Conservation (phyloP, 2,797 vertebrate genomes). For the Rhynchonycteris naso region DNA sequence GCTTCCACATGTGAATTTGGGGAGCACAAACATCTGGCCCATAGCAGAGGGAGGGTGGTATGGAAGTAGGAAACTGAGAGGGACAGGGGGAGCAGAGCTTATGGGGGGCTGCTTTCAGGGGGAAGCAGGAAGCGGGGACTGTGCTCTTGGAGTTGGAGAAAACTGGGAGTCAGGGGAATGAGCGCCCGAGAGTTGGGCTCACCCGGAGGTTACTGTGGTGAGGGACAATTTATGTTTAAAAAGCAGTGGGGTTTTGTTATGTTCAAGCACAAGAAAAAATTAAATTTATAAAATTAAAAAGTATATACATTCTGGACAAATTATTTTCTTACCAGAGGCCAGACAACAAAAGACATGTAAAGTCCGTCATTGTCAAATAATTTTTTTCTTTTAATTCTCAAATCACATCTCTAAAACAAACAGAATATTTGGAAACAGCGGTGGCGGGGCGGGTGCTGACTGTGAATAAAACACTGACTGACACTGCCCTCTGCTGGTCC, state of each 20-base stretch:
- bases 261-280: neutral
- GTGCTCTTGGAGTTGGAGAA: neutral
- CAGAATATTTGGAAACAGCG: neutral
- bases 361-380: neutral
- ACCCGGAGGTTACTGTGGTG: fast-evolving
- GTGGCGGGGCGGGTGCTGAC: fast-evolving
- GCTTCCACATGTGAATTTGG: neutral
- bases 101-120: neutral
- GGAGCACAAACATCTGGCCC: neutral
- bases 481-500: conserved; percentile 87
- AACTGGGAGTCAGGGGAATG: neutral
- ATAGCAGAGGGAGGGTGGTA: neutral
- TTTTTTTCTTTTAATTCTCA: neutral
- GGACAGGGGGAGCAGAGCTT: neutral
- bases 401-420: neutral
- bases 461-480: conserved; percentile 71
- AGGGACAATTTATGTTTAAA: neutral
- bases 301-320: neutral
- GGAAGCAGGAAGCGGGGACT: neutral
- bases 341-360: neutral
- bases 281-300: neutral
- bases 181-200: neutral
- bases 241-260: neutral
- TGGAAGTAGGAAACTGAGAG: neutral
- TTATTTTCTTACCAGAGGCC: conserved; percentile 34